Conservation (phyloP, 2,113 vertebrate genomes). For the Perca flavescens region DNA sequence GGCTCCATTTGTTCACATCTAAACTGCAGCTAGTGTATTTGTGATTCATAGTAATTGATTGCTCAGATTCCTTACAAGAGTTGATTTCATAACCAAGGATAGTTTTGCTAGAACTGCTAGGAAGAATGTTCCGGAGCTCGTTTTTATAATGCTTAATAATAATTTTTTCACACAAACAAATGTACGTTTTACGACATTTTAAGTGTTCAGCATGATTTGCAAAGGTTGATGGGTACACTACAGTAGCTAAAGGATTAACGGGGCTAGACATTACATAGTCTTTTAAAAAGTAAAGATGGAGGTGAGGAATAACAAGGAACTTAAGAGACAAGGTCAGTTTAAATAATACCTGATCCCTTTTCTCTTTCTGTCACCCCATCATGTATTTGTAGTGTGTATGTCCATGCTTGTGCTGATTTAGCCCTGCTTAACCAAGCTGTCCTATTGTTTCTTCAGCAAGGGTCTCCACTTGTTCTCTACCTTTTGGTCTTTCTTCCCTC, state of each 20-base stretch:
- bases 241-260: slow-evolving; percentile 4
- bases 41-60: slow-evolving; percentile 76
- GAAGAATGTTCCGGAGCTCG: slow-evolving; percentile 1
- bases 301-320: slow-evolving; percentile 65
- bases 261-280: background rate
- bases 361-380: slow-evolving; percentile 16
- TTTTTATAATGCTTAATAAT: slow-evolving; percentile 6
- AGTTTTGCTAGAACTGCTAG: slow-evolving; percentile 41
- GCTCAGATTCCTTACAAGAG: slow-evolving; percentile 64
- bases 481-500: slow-evolving; percentile 52
- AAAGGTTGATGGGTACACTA: background rate
- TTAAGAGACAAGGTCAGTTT: slow-evolving; percentile 21
- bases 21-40: slow-evolving; percentile 69
- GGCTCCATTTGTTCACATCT: slow-evolving; percentile 76
- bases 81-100: slow-evolving; percentile 60
- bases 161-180: slow-evolving; percentile 16
- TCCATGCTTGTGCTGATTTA: slow-evolving; percentile 22
- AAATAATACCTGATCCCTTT: slow-evolving; percentile 1
- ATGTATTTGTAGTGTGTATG: slow-evolving; percentile 37
- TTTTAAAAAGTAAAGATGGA: slow-evolving; percentile 50
- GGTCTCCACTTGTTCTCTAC: slow-evolving; percentile 45
- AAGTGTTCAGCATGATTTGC: background rate
- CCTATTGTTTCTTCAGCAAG: slow-evolving; percentile 54
- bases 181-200: slow-evolving; percentile 8
- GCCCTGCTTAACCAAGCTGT: slow-evolving; percentile 52